Conservation (phyloP, 2,797 vertebrate species). For the Smutsia temminckii region DNA sequence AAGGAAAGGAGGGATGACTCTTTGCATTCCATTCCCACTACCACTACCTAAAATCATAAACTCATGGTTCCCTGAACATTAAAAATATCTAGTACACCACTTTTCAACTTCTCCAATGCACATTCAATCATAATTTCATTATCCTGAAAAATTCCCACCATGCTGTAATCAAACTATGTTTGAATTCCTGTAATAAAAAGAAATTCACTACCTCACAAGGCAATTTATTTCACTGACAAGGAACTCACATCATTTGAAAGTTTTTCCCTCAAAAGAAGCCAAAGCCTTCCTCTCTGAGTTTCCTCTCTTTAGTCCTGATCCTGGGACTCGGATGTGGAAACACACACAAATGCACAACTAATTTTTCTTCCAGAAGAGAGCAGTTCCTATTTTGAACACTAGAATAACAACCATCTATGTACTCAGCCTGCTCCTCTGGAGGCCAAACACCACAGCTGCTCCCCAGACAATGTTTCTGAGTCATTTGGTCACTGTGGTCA, state of each 20-base stretch:
- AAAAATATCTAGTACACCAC: not conserved
- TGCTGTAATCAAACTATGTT: not conserved
- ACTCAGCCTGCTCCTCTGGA: not conserved
- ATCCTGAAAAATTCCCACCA: conserved; percentile 14
- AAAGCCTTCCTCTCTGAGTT: conserved; percentile 36
- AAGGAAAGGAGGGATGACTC: not conserved
- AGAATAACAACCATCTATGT: not conserved
- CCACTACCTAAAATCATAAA: not conserved
- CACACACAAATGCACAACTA: not conserved
- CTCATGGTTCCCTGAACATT: not conserved
- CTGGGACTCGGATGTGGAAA: not conserved
- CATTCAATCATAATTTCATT: conserved; percentile 14
- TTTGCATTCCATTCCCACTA: not conserved
- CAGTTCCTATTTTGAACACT: not conserved
- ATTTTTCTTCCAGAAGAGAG: not conserved
- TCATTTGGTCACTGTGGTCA: not conserved
- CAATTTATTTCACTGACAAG: conserved; percentile 37
- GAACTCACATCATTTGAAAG: not conserved
- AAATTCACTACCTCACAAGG: conserved; percentile 35
- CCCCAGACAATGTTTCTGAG: not conserved
- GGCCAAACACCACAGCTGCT: not conserved
- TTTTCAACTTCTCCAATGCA: not conserved
- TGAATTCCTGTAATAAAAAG: conserved; percentile 20
- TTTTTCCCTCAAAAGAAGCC: not conserved
- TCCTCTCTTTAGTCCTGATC: not conserved